phyloP scores from a whole-genome alignment of 2,113 vertebrate species.

The Gavialis gangeticus region DNA sequence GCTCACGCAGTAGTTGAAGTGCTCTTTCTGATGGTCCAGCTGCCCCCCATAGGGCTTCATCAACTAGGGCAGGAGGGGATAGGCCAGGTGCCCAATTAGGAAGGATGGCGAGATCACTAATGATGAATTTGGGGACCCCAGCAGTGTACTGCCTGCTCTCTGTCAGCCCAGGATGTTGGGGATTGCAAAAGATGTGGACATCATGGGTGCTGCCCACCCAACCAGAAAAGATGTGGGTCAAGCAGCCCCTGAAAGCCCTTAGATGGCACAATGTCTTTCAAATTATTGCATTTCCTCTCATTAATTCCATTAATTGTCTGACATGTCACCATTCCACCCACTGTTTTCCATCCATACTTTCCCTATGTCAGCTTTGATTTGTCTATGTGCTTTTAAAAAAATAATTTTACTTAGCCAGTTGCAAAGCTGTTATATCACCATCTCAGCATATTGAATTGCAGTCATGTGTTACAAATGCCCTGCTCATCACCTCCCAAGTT shows the following conservation, averaged over 20 bases:
- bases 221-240: neutral
- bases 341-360: conserved; percentile 38
- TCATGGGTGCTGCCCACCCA: rapidly evolving
- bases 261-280: neutral
- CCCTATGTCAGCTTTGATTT: conserved; percentile 42
- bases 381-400: neutral
- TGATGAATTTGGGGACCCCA: too few species aligned
- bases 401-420: neutral
- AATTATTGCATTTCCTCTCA: neutral
- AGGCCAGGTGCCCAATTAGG: too few species aligned
- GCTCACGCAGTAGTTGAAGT: too few species aligned
- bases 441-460: conserved; percentile 56
- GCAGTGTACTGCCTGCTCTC: too few species aligned
- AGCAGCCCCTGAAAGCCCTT: neutral
- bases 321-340: conserved; percentile 21
- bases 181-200: too few species aligned
- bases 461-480: conserved; percentile 66
- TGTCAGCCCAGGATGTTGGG: too few species aligned
- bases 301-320: conserved; percentile 23
- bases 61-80: too few species aligned
- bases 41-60: too few species aligned
- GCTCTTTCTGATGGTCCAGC: too few species aligned
- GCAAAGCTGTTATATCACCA: conserved; percentile 52
- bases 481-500: conserved; percentile 60
- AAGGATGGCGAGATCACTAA: too few species aligned